These are phyloP conservation scores for Actinostola sp. DNA, from an alignment of 92 coral and sea anemone species.

Conservation along the genomic window DNA sequence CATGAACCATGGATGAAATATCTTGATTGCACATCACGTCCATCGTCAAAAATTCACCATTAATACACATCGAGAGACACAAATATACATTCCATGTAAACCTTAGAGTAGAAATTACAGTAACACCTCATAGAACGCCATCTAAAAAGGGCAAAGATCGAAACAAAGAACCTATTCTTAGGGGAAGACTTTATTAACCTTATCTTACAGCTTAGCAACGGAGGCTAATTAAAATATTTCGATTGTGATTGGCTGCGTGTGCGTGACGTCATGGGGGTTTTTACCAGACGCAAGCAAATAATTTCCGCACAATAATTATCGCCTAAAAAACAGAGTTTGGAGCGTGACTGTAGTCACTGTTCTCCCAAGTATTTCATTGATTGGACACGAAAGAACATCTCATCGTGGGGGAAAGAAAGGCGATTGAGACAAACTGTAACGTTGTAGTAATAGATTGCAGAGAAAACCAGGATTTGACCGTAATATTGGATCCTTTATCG, in stretches of 20 bases:
- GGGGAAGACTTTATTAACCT: conserved; percentile 17
- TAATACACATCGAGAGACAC: neutral
- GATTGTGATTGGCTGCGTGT: conserved; percentile 59
- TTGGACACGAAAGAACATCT: conserved; percentile 1
- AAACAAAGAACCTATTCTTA: conserved; percentile 28
- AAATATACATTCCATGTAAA: neutral
- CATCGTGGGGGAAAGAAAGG: neutral
- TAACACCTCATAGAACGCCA: conserved; percentile 7
- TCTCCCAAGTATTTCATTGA: conserved; percentile 8
- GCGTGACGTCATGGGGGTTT: conserved; percentile 72
- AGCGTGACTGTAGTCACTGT: conserved; percentile 31
- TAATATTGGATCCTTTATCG: conserved; percentile 19
- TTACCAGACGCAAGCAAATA: conserved; percentile 69
- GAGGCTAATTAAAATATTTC: conserved; percentile 12
- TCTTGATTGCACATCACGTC: conserved; percentile 19
- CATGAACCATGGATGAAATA: conserved; percentile 16
- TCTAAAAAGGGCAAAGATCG: conserved; percentile 46
- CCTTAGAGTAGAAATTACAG: neutral
- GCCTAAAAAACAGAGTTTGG: neutral
- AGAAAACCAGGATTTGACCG: conserved; percentile 13
- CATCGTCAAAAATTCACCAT: conserved; percentile 10
- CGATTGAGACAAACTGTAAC: neutral
- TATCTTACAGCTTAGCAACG: conserved; percentile 44
- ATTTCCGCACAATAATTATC: conserved; percentile 59
- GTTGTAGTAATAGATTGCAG: neutral